Conservation (phyloP, 2,113 vertebrate genomes). For the Mesoclemmys tuberculata region DNA sequence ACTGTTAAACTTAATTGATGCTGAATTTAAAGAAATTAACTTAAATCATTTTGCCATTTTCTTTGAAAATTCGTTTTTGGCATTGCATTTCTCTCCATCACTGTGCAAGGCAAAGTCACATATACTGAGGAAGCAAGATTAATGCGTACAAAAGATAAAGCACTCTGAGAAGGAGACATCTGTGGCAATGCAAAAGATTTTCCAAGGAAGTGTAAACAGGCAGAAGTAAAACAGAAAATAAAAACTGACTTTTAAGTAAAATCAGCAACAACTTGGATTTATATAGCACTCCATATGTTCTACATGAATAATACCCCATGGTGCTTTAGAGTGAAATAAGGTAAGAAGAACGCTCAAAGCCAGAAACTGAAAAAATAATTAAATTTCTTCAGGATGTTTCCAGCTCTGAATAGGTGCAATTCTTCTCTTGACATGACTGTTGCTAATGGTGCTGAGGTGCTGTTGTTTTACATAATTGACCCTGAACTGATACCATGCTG, state of each 20-base stretch:
- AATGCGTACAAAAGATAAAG: slow-evolving; percentile 47
- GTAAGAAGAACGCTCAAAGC: slow-evolving; percentile 48
- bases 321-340: slow-evolving; percentile 64
- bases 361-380: slow-evolving; percentile 67
- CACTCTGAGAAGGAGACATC: slow-evolving; percentile 43
- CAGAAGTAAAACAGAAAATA: slow-evolving; percentile 77
- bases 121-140: slow-evolving; percentile 37
- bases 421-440: slow-evolving; percentile 66
- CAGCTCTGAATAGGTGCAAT: slow-evolving; percentile 68
- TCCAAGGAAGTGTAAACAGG: slow-evolving; percentile 70
- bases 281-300: slow-evolving; percentile 76
- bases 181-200: slow-evolving; percentile 60
- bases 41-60: slow-evolving; percentile 76
- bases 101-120: slow-evolving; percentile 27
- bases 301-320: slow-evolving; percentile 64
- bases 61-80: slow-evolving; percentile 73
- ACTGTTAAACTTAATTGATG: slow-evolving; percentile 80
- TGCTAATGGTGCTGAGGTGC: slow-evolving; percentile 56
- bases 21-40: slow-evolving; percentile 70
- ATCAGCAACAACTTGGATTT: slow-evolving; percentile 78
- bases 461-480: slow-evolving; percentile 75
- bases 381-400: slow-evolving; percentile 73
- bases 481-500: slow-evolving; percentile 69
- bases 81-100: slow-evolving; percentile 46
- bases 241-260: slow-evolving; percentile 79